Percentiles rank a stretch among this genome's conserved stretches.
Conservation (phyloP, 2,888 invertebrate genomes). For the Parapristionchus giblindavisi region DNA sequence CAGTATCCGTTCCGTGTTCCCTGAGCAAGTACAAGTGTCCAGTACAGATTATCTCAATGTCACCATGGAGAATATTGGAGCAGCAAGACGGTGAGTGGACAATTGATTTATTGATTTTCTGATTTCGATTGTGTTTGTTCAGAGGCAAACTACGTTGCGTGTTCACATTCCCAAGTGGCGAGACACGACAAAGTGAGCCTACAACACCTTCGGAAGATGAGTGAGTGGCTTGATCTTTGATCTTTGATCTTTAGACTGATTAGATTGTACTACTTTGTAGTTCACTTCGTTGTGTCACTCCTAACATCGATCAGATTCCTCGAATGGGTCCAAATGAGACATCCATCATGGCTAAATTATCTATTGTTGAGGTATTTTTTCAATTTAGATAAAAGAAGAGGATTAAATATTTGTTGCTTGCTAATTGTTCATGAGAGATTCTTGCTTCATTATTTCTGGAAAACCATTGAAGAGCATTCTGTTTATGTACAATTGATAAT, state of each 20-base stretch:
- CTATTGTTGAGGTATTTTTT: conserved; percentile 47
- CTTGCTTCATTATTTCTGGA: too few species aligned
- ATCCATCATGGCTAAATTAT: conserved; percentile 45
- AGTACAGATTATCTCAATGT: conserved; percentile 76
- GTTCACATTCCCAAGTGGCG: conserved; percentile 39
- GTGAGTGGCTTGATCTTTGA: conserved; percentile 13
- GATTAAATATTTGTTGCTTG: too few species aligned
- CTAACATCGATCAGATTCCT: conserved; percentile 89
- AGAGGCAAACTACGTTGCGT: conserved; percentile 39
- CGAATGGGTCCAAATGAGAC: conserved; percentile 83
- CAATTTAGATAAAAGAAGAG: neutral
- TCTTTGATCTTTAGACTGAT: neutral
- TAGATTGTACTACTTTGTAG: neutral
- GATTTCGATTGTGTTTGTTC: neutral
- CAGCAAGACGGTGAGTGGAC: conserved; percentile 39
- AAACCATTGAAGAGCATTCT: too few species aligned
- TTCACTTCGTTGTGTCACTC: conserved; percentile 79
- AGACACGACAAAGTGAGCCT: conserved; percentile 27
- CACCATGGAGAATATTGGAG: conserved; percentile 91
- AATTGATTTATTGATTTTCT: conserved; percentile 32
- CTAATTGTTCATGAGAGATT: too few species aligned
- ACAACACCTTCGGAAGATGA: conserved; percentile 11
- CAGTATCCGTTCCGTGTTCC: conserved; percentile 60
- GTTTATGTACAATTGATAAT: too few species aligned
- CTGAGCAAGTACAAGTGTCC: conserved; percentile 65